Evolutionary conservation across 1,140 invertebrate species (phyloP), one percentile per base, ranked within the genome.

Genomic region (Drosophila seguyi): DNA sequence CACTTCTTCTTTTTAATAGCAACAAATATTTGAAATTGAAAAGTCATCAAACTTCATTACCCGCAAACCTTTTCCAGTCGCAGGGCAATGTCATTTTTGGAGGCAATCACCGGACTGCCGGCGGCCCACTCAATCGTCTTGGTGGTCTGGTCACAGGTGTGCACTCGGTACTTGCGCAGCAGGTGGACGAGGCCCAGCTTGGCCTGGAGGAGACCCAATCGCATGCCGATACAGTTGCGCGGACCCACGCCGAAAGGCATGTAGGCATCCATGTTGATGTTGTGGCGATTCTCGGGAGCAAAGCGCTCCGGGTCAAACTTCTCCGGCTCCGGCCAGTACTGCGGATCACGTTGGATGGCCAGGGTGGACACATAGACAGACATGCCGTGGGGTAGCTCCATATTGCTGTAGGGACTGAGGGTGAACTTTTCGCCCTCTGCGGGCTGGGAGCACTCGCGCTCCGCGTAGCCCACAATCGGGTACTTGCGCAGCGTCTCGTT

Each of bases 171-270:
- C 39, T 91, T 73, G 7, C 67, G 78, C 20, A 92, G 36, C 10
- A 92, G 52, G 38, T 92, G 80, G 6, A 92, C 79, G 8, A 92
- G 60, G 2, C 88, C 88, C 34, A 90, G 56, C 48, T 91, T 93
- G 0, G 78, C 7, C 50, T 91, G 83, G 6, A 93, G 44, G 5
- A 93, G 48, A 16, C 81, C 91, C 41, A 92, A 67, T 7, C 91
- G 86, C 78, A 92, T 93, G 95, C 96, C 96, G 75, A 97, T 96
- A 85, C 96, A 97, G 88, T 94, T 96, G 38, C 96, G 94, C 4
- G 95, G 95, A 7, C 97, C 97, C 63, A 96, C 95, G 6, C 96
- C 96, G 82, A 98, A 98, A 0, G 97, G 92, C 75, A 93, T 82
- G 39, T 90, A 90, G 13, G 77, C 85, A 65, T 77, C 81, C 79